Evolutionary conservation across 2,113 vertebrate genomes (phyloP).

Genomic region (Cinclus cinclus): DNA sequence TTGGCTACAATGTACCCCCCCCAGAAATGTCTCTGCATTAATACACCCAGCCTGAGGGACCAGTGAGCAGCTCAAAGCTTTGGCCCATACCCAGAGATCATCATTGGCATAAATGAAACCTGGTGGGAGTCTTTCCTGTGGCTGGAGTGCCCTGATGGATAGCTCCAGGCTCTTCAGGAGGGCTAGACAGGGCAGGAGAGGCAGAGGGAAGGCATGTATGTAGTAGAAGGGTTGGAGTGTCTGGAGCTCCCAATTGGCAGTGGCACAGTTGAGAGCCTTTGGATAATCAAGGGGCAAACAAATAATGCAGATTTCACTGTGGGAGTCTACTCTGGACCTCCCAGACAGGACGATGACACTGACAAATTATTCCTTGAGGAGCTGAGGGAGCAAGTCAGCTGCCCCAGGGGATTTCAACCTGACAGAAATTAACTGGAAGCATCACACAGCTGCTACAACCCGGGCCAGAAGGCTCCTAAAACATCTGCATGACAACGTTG

Average conservation of each 20-base stretch:
- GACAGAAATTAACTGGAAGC: not conserved
- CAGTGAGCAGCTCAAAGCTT: not conserved
- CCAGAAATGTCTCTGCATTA: not conserved
- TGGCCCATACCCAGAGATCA: not conserved
- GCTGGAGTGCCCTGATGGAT: not conserved
- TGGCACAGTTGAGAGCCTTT: not conserved
- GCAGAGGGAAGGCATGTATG: not conserved
- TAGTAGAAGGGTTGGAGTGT: not conserved
- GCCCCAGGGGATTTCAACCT: not conserved
- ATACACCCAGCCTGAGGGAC: not conserved
- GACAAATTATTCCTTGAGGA: not conserved
- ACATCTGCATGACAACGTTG: not conserved
- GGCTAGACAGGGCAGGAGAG: not conserved
- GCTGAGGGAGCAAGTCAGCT: not conserved
- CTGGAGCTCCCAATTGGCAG: not conserved
- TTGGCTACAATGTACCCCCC: not conserved
- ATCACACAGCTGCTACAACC: not conserved
- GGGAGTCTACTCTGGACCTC: not conserved
- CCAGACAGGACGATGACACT: fast-evolving
- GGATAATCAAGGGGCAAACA: not conserved
- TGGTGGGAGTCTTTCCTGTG: not conserved
- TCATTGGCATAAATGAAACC: not conserved
- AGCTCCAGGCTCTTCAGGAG: not conserved
- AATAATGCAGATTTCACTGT: not conserved
- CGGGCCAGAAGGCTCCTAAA: not conserved